Percentiles rank a stretch among this genome's conserved stretches.
These are phyloP conservation scores for Melanophora roralis DNA, from an alignment of 2,888 invertebrate species.

Conservation along the genomic window DNA sequence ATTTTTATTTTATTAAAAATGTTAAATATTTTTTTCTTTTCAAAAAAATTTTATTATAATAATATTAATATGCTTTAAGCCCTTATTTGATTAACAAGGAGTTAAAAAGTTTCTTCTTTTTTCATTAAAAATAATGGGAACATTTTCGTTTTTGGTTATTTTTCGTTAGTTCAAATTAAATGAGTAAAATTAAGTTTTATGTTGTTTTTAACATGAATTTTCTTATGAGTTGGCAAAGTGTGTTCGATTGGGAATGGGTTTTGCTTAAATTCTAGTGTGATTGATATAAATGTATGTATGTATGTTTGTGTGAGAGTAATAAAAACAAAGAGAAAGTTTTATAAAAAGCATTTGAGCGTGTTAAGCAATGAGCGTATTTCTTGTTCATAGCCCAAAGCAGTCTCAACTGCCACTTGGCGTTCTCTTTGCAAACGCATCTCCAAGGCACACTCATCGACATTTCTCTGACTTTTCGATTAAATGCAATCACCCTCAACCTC, in stretches of 20 bases:
- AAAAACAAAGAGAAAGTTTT: not conserved
- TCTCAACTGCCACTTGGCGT: conserved; percentile 63
- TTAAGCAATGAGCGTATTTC: conserved; percentile 66
- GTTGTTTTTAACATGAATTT: conserved; percentile 45
- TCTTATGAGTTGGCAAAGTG: conserved; percentile 8
- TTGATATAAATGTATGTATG: not conserved
- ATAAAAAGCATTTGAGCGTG: conserved; percentile 65
- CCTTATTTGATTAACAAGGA: not conserved
- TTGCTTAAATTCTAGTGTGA: not conserved
- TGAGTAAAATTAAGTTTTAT: conserved; percentile 53
- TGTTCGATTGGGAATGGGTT: not conserved
- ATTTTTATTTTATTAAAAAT: not conserved
- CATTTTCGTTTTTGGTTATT: conserved; percentile 57
- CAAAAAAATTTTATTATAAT: too few relatives aligned
- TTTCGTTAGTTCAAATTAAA: conserved; percentile 36
- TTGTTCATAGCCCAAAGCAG: conserved; percentile 67
- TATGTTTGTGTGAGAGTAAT: not conserved
- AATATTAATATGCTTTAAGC: conserved; percentile 1
- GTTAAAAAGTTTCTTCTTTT: not conserved
- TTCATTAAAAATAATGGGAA: conserved; percentile 36
- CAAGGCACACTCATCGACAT: conserved; percentile 71
- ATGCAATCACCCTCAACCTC: conserved; percentile 79
- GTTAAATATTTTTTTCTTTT: too few relatives aligned
- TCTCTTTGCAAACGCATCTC: conserved; percentile 62
- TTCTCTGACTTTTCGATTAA: conserved; percentile 73